phyloP scores from a whole-genome alignment of 2,888 invertebrate genomes.

The Eilema sororculum region DNA sequence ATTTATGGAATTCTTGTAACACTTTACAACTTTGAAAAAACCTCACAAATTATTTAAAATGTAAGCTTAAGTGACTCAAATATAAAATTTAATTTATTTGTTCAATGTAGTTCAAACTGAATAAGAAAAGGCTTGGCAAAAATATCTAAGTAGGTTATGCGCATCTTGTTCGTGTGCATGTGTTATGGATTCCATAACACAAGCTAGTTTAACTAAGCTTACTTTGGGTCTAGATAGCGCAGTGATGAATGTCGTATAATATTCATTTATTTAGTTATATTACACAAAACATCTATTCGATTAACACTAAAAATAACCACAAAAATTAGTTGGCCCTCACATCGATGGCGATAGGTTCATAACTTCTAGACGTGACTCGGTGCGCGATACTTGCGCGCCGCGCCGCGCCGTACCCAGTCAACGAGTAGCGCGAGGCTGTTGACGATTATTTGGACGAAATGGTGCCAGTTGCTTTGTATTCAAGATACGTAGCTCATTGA shows the following conservation, averaged over 20 bases:
- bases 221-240: too few species aligned
- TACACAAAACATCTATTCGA: neutral
- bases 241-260: too few species aligned
- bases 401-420: too few species aligned
- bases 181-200: too few species aligned
- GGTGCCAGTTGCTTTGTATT: neutral
- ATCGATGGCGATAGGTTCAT: neutral
- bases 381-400: neutral
- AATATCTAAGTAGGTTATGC: too few species aligned
- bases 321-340: neutral
- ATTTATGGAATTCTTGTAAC: conserved; percentile 13
- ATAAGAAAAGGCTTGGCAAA: too few species aligned
- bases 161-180: too few species aligned
- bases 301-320: neutral
- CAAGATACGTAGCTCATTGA: neutral
- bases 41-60: neutral
- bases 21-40: neutral
- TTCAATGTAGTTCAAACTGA: too few species aligned
- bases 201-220: too few species aligned
- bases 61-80: too few species aligned
- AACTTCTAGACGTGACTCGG: neutral
- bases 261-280: too few species aligned
- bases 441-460: neutral
- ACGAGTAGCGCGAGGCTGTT: neutral
- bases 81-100: too few species aligned